Evolutionary conservation across 2,113 vertebrate genomes (phyloP), one percentile per base, ranked within the genome.

Genomic region (Suncus etruscus): DNA sequence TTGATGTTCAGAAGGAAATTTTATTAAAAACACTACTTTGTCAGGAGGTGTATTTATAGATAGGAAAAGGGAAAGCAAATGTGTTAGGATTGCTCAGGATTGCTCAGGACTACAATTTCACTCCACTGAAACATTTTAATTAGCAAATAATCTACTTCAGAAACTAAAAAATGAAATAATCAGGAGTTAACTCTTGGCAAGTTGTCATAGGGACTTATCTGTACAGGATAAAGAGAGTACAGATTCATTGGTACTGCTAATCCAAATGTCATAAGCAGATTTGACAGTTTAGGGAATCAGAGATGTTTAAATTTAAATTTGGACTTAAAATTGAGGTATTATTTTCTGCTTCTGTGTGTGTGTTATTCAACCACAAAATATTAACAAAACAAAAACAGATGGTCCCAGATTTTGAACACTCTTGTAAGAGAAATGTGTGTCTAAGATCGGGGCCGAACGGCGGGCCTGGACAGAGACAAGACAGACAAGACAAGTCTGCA

Each of bases 161-260:
- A 94, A 78, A 73, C 48, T 92, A n/a, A 90, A 83, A 91, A 87
- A 50, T 47, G 39, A 66, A 83, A 63, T 80, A 31, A 82, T 31
- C 31, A 25, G 47, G 47, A 83, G 11, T 72, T 50, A 79, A 48
- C 73, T 24, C 31, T 94, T 83, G 83, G 51, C 39, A 88, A 58
- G 39, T 73, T 45, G 24, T 87, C 76, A 15, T 51, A 65, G 82
- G 48, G 61, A 47, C 25, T 90, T 73, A 65, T 6, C 79, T 83
- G 29, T 47, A 11, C 4, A 68, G 14, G 12, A 32, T 72, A n/a
- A 85, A 85, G 48, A 51, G 90, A 54, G 12, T 80, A 25, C 6
- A 63, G 16, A 16, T 31, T 25, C 47, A 82, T 10, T 50, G 48
- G 15, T 2, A 48, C 83, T 82, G 22, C 32, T 84, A 70, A 89